Conservation (phyloP, 2,113 vertebrate species). For the Centropus unirufus region DNA sequence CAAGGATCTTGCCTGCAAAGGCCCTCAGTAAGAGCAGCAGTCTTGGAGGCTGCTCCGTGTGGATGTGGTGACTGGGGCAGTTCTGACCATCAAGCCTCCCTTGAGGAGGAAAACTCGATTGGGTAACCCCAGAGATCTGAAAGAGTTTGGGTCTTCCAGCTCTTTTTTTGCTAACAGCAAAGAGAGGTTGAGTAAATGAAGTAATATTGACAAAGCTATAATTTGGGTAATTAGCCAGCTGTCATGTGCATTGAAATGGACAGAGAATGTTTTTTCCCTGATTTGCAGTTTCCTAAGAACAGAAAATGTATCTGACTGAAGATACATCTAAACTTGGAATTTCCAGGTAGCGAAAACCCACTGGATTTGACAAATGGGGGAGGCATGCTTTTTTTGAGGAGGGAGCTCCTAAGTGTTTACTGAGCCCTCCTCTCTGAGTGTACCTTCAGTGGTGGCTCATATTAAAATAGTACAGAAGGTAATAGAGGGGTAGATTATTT, state of each 20-base stretch:
- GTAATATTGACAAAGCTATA: conserved; percentile 40
- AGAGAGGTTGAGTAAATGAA: neutral
- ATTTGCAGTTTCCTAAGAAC: neutral
- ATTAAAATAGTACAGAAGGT: neutral
- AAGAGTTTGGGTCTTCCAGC: neutral
- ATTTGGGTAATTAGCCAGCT: conserved; percentile 57
- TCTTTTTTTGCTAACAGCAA: neutral
- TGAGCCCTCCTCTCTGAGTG: neutral
- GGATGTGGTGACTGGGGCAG: neutral
- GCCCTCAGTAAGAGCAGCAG: neutral
- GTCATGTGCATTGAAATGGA: neutral
- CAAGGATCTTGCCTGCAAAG: neutral
- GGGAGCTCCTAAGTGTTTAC: neutral
- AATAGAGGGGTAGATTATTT: neutral
- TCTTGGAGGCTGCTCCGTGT: neutral
- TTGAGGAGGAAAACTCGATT: neutral
- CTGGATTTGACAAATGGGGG: neutral
- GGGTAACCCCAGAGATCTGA: neutral
- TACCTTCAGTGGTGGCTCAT: neutral
- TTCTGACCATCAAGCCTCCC: neutral
- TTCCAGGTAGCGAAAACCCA: neutral
- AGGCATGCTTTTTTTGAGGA: neutral
- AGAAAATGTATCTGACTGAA: neutral
- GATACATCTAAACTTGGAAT: neutral
- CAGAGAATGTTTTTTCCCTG: conserved; percentile 30